Percentiles rank a stretch among this genome's conserved stretches.
These are phyloP conservation scores for Carcina quercana DNA, from an alignment of 2,888 invertebrate genomes.

Conservation along the genomic window DNA sequence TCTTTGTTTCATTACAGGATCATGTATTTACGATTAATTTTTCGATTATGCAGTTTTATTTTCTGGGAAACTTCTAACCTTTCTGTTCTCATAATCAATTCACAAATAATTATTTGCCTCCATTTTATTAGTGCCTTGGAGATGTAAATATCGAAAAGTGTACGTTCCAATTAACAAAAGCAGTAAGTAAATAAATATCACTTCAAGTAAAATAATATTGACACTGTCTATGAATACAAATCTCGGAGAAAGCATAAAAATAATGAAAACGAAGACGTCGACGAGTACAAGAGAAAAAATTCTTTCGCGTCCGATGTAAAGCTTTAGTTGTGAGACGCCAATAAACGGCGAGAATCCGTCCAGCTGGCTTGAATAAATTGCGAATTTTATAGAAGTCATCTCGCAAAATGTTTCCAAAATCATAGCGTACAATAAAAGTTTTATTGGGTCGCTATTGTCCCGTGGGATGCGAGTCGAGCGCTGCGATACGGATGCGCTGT, in stretches of 20 bases:
- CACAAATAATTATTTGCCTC: too few species aligned
- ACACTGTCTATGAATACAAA: too few species aligned
- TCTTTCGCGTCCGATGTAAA: conserved; percentile 29
- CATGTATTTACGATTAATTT: too few species aligned
- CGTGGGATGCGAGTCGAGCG: conserved; percentile 22
- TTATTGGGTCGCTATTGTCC: conserved; percentile 62
- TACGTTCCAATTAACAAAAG: too few species aligned
- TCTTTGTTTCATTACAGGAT: too few species aligned
- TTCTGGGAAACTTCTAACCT: too few species aligned
- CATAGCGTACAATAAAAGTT: conserved; percentile 64
- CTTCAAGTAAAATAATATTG: too few species aligned
- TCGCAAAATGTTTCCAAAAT: conserved; percentile 61
- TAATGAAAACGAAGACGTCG: conserved; percentile 15
- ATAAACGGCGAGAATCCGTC: conserved; percentile 39
- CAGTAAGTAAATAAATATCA: too few species aligned
- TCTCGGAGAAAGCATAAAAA: conserved; percentile 19
- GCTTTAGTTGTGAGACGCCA: conserved; percentile 33
- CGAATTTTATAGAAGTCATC: conserved; percentile 62
- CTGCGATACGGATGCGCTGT: conserved; percentile 26
- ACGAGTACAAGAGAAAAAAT: conserved; percentile 21
- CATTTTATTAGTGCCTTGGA: too few species aligned
- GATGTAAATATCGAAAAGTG: too few species aligned
- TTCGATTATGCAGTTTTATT: too few species aligned
- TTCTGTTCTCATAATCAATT: too few species aligned
- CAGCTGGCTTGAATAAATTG: conserved; percentile 48